Evolutionary conservation across 2,797 vertebrate species (phyloP), one percentile per base, ranked within the genome.

Genomic region (Rhabdophis nuchalis): DNA sequence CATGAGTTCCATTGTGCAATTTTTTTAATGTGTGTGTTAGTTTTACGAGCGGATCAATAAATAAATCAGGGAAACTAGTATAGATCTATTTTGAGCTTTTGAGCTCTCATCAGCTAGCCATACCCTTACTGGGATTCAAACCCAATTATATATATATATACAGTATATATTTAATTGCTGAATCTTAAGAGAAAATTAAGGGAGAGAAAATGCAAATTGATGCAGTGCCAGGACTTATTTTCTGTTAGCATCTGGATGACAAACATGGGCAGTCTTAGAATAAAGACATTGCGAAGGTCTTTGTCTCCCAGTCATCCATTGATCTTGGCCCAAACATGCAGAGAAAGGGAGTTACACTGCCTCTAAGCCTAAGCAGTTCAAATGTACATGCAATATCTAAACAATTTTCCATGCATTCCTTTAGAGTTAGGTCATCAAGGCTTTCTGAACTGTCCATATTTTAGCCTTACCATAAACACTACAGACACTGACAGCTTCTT

Each of bases 381-480:
- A 85, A 29, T 41, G 89, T 91, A 92, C 23, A 50, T 61, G 32
- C 14, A 9, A 90, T 46, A 91, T 5, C 20, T 54, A 85, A 9
- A 87, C 92, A 32, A 46, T 68, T 92, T 91, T 90, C 41, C 4
- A 29, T 60, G 1, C 61, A 85, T 95, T 95, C 77, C 16, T n/a
- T 25, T 61, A 58, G 36, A 86, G 94, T 90, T 89, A 9, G 90
- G 41, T 91, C 77, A 86, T 20, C 54, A 9, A 41, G 0, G 87
- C 32, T 91, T 68, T 60, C 88, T 87, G 64, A 91, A 93, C 54
- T 91, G 36, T 72, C 61, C 60, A n/a, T 77, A 92, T 95, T 92
- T 94, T 64, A 1, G 0, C 87, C 92, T 91, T 60, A 46, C 91
- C 36, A 36, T 93, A 57, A 29, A 12, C 29, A 29, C 72, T 93